These are phyloP conservation scores for Nesometra sesokonis DNA, from an alignment of 35 echinoderm and acorn worm genomes.

Conservation along the genomic window DNA sequence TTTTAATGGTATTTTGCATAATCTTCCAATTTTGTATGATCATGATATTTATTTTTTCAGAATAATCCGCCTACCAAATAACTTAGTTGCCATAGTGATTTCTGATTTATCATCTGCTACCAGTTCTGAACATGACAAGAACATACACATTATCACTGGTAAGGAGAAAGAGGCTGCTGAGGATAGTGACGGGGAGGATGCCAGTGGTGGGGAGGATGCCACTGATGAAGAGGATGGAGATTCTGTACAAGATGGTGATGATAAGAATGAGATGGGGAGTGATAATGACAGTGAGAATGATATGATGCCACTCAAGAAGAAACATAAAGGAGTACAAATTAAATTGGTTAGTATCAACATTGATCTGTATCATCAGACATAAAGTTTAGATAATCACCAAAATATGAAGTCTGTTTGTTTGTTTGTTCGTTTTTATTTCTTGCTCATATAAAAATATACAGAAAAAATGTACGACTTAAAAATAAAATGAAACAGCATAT, in stretches of 20 bases:
- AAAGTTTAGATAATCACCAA: neutral
- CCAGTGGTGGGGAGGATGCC: neutral
- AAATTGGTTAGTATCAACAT: conserved; percentile 29
- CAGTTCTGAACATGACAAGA: neutral
- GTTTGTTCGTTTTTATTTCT: no score
- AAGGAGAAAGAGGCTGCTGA: neutral
- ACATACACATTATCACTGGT: no score
- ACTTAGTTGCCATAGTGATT: neutral
- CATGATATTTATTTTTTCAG: no score
- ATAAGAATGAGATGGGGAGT: neutral
- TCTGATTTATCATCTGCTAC: neutral
- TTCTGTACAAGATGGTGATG: conserved; percentile 1
- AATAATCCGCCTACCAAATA: neutral
- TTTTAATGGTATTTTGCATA: no score
- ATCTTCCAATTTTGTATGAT: no score
- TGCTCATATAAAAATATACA: no score
- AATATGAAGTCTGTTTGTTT: no score
- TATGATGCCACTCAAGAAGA: conserved; percentile 12
- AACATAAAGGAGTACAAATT: neutral
- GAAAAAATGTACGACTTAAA: no score
- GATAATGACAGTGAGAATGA: conserved; percentile 24
- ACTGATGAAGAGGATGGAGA: conserved; percentile 26
- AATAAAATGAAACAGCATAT: no score
- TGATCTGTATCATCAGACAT: neutral
- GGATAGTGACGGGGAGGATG: conserved; percentile 1